Evolutionary conservation across 2,113 vertebrate genomes (phyloP).

Genomic region (Sylvia atricapilla): DNA sequence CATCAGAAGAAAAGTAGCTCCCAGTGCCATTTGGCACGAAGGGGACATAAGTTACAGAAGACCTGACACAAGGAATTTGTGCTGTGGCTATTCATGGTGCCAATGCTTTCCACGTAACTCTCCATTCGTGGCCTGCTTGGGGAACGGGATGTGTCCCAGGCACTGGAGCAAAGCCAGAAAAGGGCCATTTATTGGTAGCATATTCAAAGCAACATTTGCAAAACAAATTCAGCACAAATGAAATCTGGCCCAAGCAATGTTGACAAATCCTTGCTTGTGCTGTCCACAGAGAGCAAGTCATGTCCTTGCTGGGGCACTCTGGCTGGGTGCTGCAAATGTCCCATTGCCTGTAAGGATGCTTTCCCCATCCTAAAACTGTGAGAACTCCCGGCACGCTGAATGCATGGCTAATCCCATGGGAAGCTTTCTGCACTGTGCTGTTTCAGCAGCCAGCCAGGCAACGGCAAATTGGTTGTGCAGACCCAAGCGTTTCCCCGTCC

Average conservation of each 20-base stretch:
- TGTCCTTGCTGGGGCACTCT: neutral
- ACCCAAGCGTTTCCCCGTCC: neutral
- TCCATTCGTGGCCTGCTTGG: neutral
- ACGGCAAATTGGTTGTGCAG: neutral
- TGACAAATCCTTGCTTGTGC: neutral
- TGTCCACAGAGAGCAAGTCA: neutral
- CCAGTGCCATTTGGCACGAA: neutral
- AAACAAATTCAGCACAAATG: neutral
- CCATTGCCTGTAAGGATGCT: neutral
- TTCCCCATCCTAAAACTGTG: neutral
- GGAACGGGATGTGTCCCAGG: neutral
- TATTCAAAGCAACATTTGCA: neutral
- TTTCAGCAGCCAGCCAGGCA: conserved; percentile 22
- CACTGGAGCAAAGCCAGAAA: neutral
- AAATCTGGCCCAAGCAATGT: neutral
- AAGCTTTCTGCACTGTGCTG: neutral
- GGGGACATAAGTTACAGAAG: conserved; percentile 4
- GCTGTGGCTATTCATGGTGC: neutral
- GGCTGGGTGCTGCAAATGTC: neutral
- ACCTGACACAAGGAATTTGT: neutral
- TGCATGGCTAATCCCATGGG: conserved; percentile 2
- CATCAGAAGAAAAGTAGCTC: neutral
- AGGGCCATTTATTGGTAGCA: neutral
- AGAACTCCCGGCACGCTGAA: neutral
- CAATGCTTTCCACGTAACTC: neutral